Percentiles rank a stretch among this genome's conserved stretches.
phyloP scores from a whole-genome alignment of 1,140 invertebrate species.

The Drosophila pseudoananassae region DNA sequence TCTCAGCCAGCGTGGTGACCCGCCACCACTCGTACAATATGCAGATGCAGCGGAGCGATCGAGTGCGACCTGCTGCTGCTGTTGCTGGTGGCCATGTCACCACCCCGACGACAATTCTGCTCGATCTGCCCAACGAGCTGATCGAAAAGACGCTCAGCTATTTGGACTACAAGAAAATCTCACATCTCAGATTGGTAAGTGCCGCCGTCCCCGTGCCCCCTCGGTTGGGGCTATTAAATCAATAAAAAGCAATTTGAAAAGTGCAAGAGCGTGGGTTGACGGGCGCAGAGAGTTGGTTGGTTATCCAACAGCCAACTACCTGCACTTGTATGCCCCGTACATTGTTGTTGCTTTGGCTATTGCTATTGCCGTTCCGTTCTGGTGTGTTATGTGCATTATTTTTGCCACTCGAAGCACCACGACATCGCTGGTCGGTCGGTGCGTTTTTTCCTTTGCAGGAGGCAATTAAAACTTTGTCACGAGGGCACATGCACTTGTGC shows the following conservation, averaged over 20 bases:
- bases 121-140: slow-evolving; percentile 92
- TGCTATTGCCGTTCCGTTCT: slow-evolving; percentile 3
- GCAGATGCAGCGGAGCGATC: slow-evolving; percentile 50
- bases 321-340: slow-evolving; percentile 44
- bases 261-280: slow-evolving; percentile 64
- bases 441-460: slow-evolving; percentile 44
- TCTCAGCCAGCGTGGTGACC: slow-evolving; percentile 41
- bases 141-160: slow-evolving; percentile 91
- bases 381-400: slow-evolving; percentile 45
- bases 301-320: slow-evolving; percentile 62
- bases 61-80: neutral
- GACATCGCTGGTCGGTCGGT: slow-evolving; percentile 14
- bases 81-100: no score
- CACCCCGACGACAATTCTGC: slow-evolving; percentile 22
- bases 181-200: slow-evolving; percentile 91
- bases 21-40: slow-evolving; percentile 36
- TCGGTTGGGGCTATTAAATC: slow-evolving; percentile 63
- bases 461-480: slow-evolving; percentile 63
- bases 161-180: slow-evolving; percentile 90
- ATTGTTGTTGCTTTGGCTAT: slow-evolving; percentile 9
- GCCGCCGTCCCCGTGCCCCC: slow-evolving; percentile 11
- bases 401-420: slow-evolving; percentile 54
- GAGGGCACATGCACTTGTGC: slow-evolving; percentile 36
- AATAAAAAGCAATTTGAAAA: slow-evolving; percentile 81
- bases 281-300: slow-evolving; percentile 26